These are phyloP conservation scores for Orussus abietinus DNA, from an alignment of 1,140 invertebrate species.

Conservation along the genomic window DNA sequence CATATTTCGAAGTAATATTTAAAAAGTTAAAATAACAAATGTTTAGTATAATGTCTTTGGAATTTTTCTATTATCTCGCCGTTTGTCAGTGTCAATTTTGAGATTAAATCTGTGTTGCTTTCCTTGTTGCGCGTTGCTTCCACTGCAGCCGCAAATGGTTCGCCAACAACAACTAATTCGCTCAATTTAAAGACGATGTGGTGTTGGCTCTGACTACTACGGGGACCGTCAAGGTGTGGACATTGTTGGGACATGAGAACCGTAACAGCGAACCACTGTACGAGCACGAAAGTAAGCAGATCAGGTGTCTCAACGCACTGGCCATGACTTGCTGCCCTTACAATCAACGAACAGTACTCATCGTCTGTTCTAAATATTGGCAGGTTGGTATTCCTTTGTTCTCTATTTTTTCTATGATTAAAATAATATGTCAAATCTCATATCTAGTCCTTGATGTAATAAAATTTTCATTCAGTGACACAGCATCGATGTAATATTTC, in stretches of 20 bases:
- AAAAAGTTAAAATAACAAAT: too few species aligned
- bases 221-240: constrained; percentile 98
- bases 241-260: constrained; percentile 81
- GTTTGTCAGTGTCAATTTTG: too few species aligned
- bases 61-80: too few species aligned
- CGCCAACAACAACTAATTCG: constrained; percentile 15
- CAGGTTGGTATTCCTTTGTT: constrained; percentile 64
- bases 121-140: constrained; percentile 13
- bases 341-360: constrained; percentile 93
- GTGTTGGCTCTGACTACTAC: constrained; percentile 93
- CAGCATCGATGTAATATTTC: constrained; percentile 4
- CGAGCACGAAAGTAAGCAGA: constrained; percentile 98
- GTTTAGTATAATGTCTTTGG: too few species aligned
- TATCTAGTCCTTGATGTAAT: too few species aligned
- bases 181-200: constrained; percentile 79
- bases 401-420: constrained; percentile 1
- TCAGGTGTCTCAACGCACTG: constrained; percentile 89
- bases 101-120: too few species aligned
- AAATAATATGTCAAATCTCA: too few species aligned
- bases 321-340: constrained; percentile 90
- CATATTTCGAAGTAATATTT: too few species aligned
- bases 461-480: too few species aligned
- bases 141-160: neutral
- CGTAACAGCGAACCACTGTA: constrained; percentile 84
- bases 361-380: constrained; percentile 96